Conservation (phyloP, 1,140 invertebrate species). For the Trichonephila clavata region DNA sequence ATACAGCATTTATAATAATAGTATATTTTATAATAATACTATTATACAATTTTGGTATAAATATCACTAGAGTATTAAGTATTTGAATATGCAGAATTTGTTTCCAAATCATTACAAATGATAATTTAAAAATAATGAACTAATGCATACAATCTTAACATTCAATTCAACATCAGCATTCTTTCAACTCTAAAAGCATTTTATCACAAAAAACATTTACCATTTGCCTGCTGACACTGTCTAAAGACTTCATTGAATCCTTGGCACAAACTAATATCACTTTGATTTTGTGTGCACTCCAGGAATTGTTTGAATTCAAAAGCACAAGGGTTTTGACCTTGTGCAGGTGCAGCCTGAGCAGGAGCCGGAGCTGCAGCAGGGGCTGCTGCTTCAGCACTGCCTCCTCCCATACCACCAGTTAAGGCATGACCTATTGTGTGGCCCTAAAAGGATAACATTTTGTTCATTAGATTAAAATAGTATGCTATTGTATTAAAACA, state of each 20-base stretch:
- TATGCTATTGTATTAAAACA: no score
- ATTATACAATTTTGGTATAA: no score
- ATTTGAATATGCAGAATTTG: no score
- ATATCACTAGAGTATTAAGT: no score
- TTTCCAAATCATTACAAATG: no score
- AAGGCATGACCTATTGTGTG: slow-evolving; percentile 92
- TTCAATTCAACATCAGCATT: no score
- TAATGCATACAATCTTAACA: no score
- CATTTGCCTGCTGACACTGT: slow-evolving; percentile 85
- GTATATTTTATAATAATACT: no score
- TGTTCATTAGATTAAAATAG: no score
- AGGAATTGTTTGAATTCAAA: slow-evolving; percentile 95
- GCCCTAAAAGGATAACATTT: slow-evolving; percentile 83
- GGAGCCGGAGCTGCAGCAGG: slow-evolving; percentile 67
- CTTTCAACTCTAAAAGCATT: no score
- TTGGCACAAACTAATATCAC: slow-evolving; percentile 91
- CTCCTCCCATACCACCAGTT: slow-evolving; percentile 91
- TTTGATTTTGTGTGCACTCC: slow-evolving; percentile 91
- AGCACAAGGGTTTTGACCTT: slow-evolving; percentile 80
- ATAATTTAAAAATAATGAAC: no score
- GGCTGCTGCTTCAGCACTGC: slow-evolving; percentile 83
- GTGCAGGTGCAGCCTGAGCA: slow-evolving; percentile 79
- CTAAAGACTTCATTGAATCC: slow-evolving; percentile 96
- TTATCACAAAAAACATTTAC: slow-evolving; percentile 1
- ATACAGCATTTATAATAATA: no score